Percentiles rank a stretch among this genome's conserved stretches.
phyloP scores from a whole-genome alignment of 2,113 vertebrate species.

The Neopipo cinnamomea region DNA sequence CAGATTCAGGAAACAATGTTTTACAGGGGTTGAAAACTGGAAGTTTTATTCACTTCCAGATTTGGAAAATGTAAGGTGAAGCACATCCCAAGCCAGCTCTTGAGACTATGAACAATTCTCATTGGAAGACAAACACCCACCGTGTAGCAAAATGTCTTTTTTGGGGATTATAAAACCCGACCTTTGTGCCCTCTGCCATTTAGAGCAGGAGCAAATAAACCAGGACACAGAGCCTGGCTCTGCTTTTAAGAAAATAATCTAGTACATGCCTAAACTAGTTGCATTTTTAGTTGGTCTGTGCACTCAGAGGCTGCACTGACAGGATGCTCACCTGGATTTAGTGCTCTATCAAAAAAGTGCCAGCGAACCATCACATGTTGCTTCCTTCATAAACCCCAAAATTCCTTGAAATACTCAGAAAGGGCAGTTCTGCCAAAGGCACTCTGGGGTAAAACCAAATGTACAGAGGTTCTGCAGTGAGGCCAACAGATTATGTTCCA shows the following conservation, averaged over 20 bases:
- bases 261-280: neutral
- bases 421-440: neutral
- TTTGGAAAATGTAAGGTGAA: neutral
- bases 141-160: fast-evolving
- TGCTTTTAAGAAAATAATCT: neutral
- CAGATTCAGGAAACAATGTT: neutral
- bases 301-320: neutral
- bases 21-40: neutral
- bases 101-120: neutral
- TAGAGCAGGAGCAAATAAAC: neutral
- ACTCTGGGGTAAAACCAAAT: neutral
- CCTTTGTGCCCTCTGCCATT: slow-evolving; percentile 12
- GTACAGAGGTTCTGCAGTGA: no score
- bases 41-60: neutral
- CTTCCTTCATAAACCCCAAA: neutral
- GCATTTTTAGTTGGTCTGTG: neutral
- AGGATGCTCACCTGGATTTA: neutral
- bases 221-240: neutral
- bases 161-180: neutral
- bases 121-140: neutral
- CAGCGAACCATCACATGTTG: neutral
- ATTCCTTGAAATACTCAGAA: neutral
- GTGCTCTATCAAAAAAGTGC: neutral
- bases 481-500: neutral
- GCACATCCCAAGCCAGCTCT: neutral